These are phyloP conservation scores for Drosophila neocordata DNA, from an alignment of 1,140 invertebrate species.

Conservation along the genomic window DNA sequence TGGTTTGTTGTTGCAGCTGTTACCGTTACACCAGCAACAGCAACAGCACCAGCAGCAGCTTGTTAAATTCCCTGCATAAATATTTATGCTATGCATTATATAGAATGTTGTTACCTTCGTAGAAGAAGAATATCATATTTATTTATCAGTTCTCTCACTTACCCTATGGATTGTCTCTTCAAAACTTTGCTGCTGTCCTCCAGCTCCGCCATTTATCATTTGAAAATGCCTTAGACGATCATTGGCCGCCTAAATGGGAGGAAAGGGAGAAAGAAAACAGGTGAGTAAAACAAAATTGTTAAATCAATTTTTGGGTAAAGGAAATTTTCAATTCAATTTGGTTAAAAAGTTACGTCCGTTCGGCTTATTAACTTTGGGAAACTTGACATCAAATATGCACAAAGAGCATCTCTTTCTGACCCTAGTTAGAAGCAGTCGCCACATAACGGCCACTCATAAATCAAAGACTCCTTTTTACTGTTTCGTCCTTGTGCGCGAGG, in stretches of 20 bases:
- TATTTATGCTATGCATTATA: conserved; percentile 64
- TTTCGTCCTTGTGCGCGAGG: conserved; percentile 22
- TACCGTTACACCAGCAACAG: conserved; percentile 39
- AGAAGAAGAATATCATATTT: conserved; percentile 22
- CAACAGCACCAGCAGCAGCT: conserved; percentile 35
- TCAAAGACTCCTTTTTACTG: conserved; percentile 50
- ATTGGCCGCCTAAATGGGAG: conserved; percentile 83
- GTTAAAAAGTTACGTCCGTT: conserved; percentile 11
- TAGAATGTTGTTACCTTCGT: conserved; percentile 19
- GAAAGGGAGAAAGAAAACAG: conserved; percentile 11
- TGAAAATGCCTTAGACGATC: conserved; percentile 90
- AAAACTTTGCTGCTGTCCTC: conserved; percentile 88
- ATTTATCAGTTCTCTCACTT: conserved; percentile 76
- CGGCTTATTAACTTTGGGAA: conserved; percentile 50
- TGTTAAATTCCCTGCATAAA: conserved; percentile 67
- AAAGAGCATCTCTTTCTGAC: conserved; percentile 29
- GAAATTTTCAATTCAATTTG: conserved; percentile 58
- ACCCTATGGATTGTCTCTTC: conserved; percentile 94
- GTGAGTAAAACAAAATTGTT: conserved; percentile 2
- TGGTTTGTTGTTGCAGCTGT: conserved; percentile 67
- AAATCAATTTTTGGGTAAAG: conserved; percentile 58
- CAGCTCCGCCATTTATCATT: conserved; percentile 87
- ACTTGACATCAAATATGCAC: conserved; percentile 52
- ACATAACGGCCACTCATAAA: conserved; percentile 56
- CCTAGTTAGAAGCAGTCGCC: neutral